phyloP scores from a whole-genome alignment of 1,140 invertebrate species.

The Bombus waltoni region DNA sequence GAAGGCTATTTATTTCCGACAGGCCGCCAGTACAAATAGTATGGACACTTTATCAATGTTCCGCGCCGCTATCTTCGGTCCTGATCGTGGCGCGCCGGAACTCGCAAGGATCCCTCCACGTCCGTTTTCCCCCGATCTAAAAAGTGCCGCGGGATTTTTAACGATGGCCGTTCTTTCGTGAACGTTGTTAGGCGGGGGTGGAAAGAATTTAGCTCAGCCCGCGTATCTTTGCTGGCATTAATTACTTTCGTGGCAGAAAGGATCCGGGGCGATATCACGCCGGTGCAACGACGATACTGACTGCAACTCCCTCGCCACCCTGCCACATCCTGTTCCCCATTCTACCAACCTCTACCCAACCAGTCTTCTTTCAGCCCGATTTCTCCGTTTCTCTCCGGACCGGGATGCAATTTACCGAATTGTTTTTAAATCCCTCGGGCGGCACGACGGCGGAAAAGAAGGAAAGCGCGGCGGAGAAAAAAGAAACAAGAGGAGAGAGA shows the following conservation, averaged over 20 bases:
- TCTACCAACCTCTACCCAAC: neutral
- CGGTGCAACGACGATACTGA: slow-evolving; percentile 33
- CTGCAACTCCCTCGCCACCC: neutral
- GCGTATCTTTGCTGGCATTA: slow-evolving; percentile 53
- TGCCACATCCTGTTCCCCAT: neutral
- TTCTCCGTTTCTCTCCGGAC: slow-evolving; percentile 29
- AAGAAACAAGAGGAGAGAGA: slow-evolving; percentile 53
- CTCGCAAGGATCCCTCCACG: slow-evolving; percentile 36
- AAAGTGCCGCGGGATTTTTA: slow-evolving; percentile 47
- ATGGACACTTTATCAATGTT: slow-evolving; percentile 57
- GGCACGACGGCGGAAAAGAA: slow-evolving; percentile 44
- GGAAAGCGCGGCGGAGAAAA: slow-evolving; percentile 35
- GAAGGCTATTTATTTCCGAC: slow-evolving; percentile 55
- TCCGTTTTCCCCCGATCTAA: slow-evolving; percentile 38
- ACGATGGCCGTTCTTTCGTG: slow-evolving; percentile 19
- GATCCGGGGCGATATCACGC: slow-evolving; percentile 43
- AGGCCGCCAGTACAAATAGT: slow-evolving; percentile 31
- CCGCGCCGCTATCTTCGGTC: slow-evolving; percentile 47
- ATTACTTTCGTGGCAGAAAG: slow-evolving; percentile 55
- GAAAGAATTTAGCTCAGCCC: slow-evolving; percentile 10
- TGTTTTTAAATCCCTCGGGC: slow-evolving; percentile 79
- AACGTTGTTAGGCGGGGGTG: neutral
- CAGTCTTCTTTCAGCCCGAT: slow-evolving; percentile 34
- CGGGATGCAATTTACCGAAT: slow-evolving; percentile 79
- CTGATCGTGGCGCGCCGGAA: slow-evolving; percentile 45